Evolutionary conservation across 2,888 invertebrate genomes (phyloP).

Genomic region (Diabrotica balteata): DNA sequence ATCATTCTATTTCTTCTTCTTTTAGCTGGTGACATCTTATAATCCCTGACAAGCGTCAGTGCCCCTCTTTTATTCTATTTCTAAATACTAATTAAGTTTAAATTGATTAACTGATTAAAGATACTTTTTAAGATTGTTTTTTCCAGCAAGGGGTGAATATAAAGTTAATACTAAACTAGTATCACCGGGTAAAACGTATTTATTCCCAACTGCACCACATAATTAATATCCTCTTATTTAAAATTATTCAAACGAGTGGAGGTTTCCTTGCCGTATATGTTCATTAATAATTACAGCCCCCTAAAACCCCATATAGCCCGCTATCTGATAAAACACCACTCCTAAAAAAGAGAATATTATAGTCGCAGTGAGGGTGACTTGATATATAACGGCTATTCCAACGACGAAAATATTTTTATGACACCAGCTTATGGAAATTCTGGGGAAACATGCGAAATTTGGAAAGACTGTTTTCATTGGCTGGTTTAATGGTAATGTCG

Average conservation of each 20-base stretch:
- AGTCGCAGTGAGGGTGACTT: constrained; percentile 51
- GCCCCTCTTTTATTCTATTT: no score
- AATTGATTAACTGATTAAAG: no score
- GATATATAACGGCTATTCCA: constrained; percentile 54
- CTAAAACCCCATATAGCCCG: constrained; percentile 40
- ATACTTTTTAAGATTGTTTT: no score
- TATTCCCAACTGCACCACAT: constrained; percentile 1
- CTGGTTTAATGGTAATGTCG: constrained; percentile 8
- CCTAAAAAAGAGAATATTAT: constrained; percentile 44
- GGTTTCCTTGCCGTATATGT: constrained; percentile 6
- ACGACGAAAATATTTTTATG: constrained; percentile 57
- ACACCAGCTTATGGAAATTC: constrained; percentile 54
- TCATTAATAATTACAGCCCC: constrained; percentile 37
- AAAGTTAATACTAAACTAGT: background rate
- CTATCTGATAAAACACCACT: constrained; percentile 51
- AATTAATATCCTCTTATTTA: constrained; percentile 24
- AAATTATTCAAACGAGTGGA: constrained; percentile 15
- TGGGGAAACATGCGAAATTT: constrained; percentile 48
- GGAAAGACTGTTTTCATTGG: constrained; percentile 24
- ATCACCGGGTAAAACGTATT: background rate
- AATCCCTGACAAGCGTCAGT: no score
- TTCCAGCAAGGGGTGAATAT: no score
- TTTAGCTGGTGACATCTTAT: no score
- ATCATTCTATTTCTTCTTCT: no score
- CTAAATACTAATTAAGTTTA: no score